Percentiles rank a stretch among this genome's conserved stretches.
Evolutionary conservation across 2,113 vertebrate species (phyloP).

Genomic region (Rhinoderma darwinii): DNA sequence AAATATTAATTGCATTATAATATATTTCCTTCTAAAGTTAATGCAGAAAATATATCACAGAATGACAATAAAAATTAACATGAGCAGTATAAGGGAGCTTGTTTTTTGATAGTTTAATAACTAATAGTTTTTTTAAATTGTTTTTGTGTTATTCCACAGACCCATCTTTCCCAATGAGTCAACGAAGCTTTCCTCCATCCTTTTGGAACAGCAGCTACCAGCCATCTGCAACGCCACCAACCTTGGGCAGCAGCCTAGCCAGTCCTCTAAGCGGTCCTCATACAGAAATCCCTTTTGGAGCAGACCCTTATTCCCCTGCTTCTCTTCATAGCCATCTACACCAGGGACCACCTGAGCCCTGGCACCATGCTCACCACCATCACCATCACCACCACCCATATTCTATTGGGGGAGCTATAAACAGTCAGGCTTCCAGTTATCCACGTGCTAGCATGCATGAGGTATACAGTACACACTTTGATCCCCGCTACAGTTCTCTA

Average conservation of each 20-base stretch:
- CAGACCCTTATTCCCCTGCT: slow-evolving; percentile 85
- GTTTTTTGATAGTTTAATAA: background rate
- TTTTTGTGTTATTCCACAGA: slow-evolving; percentile 71
- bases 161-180: slow-evolving; percentile 92
- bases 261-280: slow-evolving; percentile 80
- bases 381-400: slow-evolving; percentile 87
- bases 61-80: too few relatives aligned
- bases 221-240: slow-evolving; percentile 75
- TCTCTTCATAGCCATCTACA: slow-evolving; percentile 92
- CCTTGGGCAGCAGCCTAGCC: slow-evolving; percentile 73
- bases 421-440: slow-evolving; percentile 83
- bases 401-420: slow-evolving; percentile 81
- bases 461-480: slow-evolving; percentile 90
- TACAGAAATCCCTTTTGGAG: slow-evolving; percentile 86
- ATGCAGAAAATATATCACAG: background rate
- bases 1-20: background rate
- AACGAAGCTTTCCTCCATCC: slow-evolving; percentile 92
- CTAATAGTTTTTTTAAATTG: background rate
- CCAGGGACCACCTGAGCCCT: slow-evolving; percentile 86
- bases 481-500: slow-evolving; percentile 89
- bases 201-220: slow-evolving; percentile 99
- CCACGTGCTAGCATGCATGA: slow-evolving; percentile 86
- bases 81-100: too few relatives aligned
- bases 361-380: slow-evolving; percentile 90
- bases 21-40: background rate